Evolutionary conservation across 2,888 invertebrate genomes (phyloP).

Genomic region (Lithophane semibrunnea): DNA sequence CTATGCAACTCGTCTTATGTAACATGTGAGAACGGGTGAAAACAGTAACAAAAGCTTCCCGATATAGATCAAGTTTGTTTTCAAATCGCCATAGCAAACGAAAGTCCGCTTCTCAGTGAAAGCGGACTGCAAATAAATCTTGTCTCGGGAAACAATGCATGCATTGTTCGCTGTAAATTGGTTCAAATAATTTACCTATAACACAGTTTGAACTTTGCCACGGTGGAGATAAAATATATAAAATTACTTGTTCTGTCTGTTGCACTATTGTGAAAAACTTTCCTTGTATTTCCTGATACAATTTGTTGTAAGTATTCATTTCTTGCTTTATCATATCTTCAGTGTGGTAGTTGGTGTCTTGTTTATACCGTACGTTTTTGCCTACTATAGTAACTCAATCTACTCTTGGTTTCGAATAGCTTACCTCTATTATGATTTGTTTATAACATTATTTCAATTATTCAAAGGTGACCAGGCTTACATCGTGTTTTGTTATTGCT

Average conservation of each 20-base stretch:
- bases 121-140: slow-evolving; percentile 85
- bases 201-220: slow-evolving; percentile 73
- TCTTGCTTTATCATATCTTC: slow-evolving; percentile 11
- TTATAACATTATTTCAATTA: not conserved
- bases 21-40: slow-evolving; percentile 48
- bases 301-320: slow-evolving; percentile 14
- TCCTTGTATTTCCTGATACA: slow-evolving; percentile 33
- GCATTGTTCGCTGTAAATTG: slow-evolving; percentile 87
- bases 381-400: not conserved
- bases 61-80: slow-evolving; percentile 83
- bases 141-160: slow-evolving; percentile 84
- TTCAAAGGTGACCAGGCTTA: not conserved
- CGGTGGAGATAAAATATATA: slow-evolving; percentile 66
- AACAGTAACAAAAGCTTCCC: slow-evolving; percentile 74
- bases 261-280: slow-evolving; percentile 58
- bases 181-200: slow-evolving; percentile 79
- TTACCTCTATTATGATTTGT: not conserved
- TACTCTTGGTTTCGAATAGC: not conserved
- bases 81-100: slow-evolving; percentile 79
- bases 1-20: slow-evolving; percentile 38
- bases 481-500: not conserved
- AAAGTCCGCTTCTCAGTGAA: slow-evolving; percentile 85
- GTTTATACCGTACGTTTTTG: not conserved
- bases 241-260: slow-evolving; percentile 53
- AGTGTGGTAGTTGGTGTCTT: not conserved